phyloP scores from a whole-genome alignment of 2,113 vertebrate species.

The Axis porcinus region DNA sequence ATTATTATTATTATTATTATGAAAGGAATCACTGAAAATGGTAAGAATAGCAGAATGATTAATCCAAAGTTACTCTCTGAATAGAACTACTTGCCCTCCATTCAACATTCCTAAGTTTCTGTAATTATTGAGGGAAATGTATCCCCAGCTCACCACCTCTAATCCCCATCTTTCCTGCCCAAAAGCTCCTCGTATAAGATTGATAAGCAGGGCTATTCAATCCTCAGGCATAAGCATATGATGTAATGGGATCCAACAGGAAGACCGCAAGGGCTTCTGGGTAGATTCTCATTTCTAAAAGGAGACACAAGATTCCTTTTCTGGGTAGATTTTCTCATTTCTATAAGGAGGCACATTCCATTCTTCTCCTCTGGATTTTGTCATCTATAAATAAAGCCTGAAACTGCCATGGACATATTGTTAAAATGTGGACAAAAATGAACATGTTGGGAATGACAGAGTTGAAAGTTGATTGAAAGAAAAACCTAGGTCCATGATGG shows the following conservation, averaged over 20 bases:
- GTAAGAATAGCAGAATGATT: neutral
- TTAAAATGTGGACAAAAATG: neutral
- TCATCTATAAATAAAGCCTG: neutral
- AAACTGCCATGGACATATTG: neutral
- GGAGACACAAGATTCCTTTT: neutral
- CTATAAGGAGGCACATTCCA: neutral
- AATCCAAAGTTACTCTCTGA: neutral
- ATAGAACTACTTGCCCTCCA: neutral
- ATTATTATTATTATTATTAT: neutral
- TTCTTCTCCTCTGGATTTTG: constrained; percentile 38
- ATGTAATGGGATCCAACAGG: neutral
- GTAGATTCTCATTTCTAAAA: neutral
- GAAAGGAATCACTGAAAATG: constrained; percentile 5
- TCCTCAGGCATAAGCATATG: neutral
- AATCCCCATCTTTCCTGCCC: neutral
- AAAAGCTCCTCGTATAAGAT: neutral
- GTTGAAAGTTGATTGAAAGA: neutral
- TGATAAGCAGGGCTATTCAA: neutral
- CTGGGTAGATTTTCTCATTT: neutral
- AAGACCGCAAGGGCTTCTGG: neutral
- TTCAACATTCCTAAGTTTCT: neutral
- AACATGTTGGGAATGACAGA: neutral
- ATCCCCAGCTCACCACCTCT: neutral
- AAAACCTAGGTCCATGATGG: neutral
- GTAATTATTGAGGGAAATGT: neutral